phyloP scores from a whole-genome alignment of 2,797 vertebrate genomes.

The Enoplosus armatus region DNA sequence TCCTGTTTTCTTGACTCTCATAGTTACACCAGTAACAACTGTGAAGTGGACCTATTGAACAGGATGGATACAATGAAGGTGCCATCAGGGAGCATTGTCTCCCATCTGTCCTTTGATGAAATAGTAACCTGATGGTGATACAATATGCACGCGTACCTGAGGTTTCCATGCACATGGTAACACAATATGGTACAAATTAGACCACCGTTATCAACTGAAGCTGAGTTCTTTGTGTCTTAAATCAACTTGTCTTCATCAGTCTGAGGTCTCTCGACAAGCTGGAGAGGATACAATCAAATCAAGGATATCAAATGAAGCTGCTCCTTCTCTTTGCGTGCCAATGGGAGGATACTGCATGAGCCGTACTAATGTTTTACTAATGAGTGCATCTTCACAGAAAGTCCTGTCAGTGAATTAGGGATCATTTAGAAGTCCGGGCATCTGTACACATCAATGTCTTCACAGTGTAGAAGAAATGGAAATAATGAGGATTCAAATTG shows the following conservation, averaged over 20 bases:
- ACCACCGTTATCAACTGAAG: conserved; percentile 41
- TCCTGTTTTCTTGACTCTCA: neutral
- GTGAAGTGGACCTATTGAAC: neutral
- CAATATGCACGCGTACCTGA: conserved; percentile 41
- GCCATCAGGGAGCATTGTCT: conserved; percentile 40
- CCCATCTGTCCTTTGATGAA: conserved; percentile 36
- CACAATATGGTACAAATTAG: conserved; percentile 66
- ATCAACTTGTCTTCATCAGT: conserved; percentile 49
- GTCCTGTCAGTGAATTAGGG: conserved; percentile 22
- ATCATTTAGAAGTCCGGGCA: neutral
- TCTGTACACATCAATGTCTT: neutral
- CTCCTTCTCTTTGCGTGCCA: conserved; percentile 32
- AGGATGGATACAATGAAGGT: neutral
- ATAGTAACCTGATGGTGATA: conserved; percentile 32
- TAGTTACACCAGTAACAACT: neutral
- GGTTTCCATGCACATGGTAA: conserved; percentile 65
- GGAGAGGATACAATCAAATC: conserved; percentile 64
- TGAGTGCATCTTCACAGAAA: conserved; percentile 46
- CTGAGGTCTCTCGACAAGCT: conserved; percentile 40
- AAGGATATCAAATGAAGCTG: conserved; percentile 62
- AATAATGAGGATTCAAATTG: neutral
- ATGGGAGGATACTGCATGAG: conserved; percentile 5
- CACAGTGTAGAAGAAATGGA: neutral
- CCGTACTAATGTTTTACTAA: conserved; percentile 55
- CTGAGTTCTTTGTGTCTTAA: conserved; percentile 47